phyloP scores from a whole-genome alignment of 2,888 invertebrate species.

The Pedicia rivosa region DNA sequence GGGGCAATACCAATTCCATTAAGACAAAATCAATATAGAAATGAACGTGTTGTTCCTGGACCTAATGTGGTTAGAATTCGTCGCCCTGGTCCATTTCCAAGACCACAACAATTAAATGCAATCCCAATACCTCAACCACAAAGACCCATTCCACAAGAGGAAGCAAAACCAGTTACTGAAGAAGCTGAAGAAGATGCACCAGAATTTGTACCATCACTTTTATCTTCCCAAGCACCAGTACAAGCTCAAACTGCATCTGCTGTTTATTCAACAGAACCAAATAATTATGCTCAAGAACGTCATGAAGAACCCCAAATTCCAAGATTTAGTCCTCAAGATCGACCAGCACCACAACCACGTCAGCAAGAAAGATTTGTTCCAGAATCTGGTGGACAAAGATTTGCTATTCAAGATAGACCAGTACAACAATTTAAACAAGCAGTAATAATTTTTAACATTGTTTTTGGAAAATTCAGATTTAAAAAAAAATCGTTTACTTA shows the following conservation, averaged over 20 bases:
- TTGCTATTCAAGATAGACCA: conserved; percentile 11
- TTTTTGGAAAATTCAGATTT: too few species aligned
- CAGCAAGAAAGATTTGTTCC: conserved; percentile 19
- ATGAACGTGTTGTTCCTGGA: conserved; percentile 14
- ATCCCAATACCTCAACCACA: conserved; percentile 32
- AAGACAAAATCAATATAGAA: conserved; percentile 18
- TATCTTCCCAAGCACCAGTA: conserved; percentile 26
- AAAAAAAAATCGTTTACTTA: too few species aligned
- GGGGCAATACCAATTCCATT: conserved; percentile 38
- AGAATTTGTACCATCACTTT: conserved; percentile 35
- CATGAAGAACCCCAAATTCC: conserved; percentile 20
- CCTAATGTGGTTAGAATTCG: conserved; percentile 26
- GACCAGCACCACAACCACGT: conserved; percentile 16
- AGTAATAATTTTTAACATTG: too few species aligned
- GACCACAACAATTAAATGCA: conserved; percentile 34
- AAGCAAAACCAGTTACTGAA: conserved; percentile 49
- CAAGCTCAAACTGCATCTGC: conserved; percentile 31
- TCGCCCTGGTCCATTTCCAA: conserved; percentile 31
- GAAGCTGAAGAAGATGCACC: conserved; percentile 45
- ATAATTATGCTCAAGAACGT: conserved; percentile 2
- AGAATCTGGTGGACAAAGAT: conserved; percentile 17
- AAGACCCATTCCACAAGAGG: conserved; percentile 21
- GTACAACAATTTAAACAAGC: too few species aligned
- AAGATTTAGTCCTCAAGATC: conserved; percentile 23
- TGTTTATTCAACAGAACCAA: conserved; percentile 33